Evolutionary conservation across 2,113 vertebrate genomes (phyloP).

Genomic region (Promerops cafer): DNA sequence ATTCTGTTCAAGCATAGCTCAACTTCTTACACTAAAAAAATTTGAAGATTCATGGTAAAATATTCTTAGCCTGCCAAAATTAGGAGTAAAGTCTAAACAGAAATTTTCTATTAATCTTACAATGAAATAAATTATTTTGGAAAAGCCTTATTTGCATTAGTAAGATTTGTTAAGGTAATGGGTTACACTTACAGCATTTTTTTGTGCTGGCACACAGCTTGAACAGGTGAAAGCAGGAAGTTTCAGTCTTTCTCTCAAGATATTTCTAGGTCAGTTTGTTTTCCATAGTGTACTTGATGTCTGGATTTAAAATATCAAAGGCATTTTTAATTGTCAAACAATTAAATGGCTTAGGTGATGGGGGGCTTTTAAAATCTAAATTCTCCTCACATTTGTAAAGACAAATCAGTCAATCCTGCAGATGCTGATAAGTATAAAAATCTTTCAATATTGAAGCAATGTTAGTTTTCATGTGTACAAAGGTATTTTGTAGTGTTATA

Average conservation of each 20-base stretch:
- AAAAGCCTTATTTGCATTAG: background rate
- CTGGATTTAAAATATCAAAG: background rate
- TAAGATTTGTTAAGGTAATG: background rate
- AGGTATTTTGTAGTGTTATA: background rate
- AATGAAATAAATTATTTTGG: background rate
- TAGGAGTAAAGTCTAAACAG: background rate
- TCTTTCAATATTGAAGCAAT: background rate
- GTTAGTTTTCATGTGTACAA: background rate
- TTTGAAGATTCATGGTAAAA: background rate
- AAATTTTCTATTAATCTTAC: background rate
- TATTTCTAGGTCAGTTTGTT: background rate
- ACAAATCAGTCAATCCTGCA: background rate
- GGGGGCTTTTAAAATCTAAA: background rate
- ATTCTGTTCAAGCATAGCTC: background rate
- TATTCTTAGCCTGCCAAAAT: background rate
- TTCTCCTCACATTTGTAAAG: background rate
- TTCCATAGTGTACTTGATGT: background rate
- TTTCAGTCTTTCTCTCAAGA: background rate
- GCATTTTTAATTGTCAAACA: background rate
- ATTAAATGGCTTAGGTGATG: background rate
- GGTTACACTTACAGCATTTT: background rate
- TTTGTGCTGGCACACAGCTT: background rate
- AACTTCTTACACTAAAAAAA: background rate
- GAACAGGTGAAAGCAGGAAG: background rate
- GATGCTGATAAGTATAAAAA: background rate